Evolutionary conservation across 2,113 vertebrate genomes (phyloP), one percentile per base, ranked within the genome.

Genomic region (Heloderma charlesbogerti): DNA sequence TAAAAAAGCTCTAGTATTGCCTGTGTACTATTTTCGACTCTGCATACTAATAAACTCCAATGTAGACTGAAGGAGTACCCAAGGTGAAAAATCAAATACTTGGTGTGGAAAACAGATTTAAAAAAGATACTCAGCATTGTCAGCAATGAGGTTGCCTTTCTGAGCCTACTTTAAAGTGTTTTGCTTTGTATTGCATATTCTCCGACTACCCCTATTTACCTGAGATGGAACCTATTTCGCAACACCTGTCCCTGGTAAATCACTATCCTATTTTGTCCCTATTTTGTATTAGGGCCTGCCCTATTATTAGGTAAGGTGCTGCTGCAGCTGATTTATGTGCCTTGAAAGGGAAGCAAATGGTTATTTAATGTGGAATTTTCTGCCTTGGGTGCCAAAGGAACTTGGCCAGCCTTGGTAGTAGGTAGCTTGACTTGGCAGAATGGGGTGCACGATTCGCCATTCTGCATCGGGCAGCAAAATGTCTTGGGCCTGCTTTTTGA

Each of bases 81-180:
- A 91, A 91, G 37, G 3, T 2, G 88, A 90, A 83, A 89, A 90
- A 89, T 7, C 1, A 78, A 78, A 91, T 69, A 4, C 27, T 71
- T 90, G 87, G 91, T 34, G 63, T 15, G 37, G 51, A 16, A 18
- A 4, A 54, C 67, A 12, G 4, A 2, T 37, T 83, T 43, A 43
- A 78, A 74, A 6, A 0, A 60, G 75, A 0, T 43, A n/a, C n/a
- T n/a, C n/a, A n/a, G n/a, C n/a, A n/a, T n/a, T n/a, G n/a, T 81
- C 48, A 3, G n/a, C 84, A 86, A 1, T 0, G 3, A 10, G 54
- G 88, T 60, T 81, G 71, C 45, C 0, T 29, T 89, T 60, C 72
- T 87, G 25, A 87, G 71, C 85, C 22, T 40, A 51, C 16, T 57
- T 86, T 86, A 8, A 72, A 72, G 45, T 72, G 45, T 8, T 25